A percentile compares a stretch with the other conserved stretches of the same genome.
These are phyloP conservation scores for Shargacucullia verbasci DNA, from an alignment of 2,888 invertebrate genomes.

Conservation along the genomic window DNA sequence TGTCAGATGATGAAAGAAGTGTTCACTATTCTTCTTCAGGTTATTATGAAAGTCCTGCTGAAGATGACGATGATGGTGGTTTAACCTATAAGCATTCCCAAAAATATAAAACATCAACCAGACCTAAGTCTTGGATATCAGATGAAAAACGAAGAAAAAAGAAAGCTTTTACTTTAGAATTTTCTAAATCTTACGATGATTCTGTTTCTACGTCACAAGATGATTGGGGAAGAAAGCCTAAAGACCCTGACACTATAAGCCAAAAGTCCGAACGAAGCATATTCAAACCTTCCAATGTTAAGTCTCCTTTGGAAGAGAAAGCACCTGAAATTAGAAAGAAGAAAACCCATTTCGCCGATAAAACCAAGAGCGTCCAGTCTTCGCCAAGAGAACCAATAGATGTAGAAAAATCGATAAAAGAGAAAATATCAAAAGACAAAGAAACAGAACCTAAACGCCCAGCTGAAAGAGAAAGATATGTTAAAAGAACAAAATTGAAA, in stretches of 20 bases:
- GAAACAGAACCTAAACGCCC: conserved; percentile 78
- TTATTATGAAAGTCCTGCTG: conserved; percentile 93
- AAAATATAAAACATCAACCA: conserved; percentile 80
- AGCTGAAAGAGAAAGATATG: conserved; percentile 83
- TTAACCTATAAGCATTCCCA: conserved; percentile 87
- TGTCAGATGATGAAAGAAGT: conserved; percentile 92
- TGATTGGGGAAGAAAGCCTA: conserved; percentile 80
- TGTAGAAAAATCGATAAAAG: conserved; percentile 80
- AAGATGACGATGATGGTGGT: conserved; percentile 90
- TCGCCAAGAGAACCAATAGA: conserved; percentile 81
- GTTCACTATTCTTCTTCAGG: conserved; percentile 93
- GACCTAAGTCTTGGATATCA: conserved; percentile 89
- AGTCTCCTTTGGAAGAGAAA: conserved; percentile 83
- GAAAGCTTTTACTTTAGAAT: conserved; percentile 93
- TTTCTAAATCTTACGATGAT: conserved; percentile 90
- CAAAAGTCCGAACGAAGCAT: conserved; percentile 74
- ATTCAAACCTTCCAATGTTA: conserved; percentile 70
- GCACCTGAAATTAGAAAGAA: conserved; percentile 77
- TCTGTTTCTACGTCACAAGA: conserved; percentile 86
- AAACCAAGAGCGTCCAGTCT: conserved; percentile 80
- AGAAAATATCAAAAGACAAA: conserved; percentile 78
- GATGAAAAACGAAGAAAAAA: conserved; percentile 93
- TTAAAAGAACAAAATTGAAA: conserved; percentile 85
- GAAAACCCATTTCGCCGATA: conserved; percentile 86
- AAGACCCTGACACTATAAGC: conserved; percentile 70